phyloP scores from a whole-genome alignment of 2,888 invertebrate genomes.

The Laothoe populi region DNA sequence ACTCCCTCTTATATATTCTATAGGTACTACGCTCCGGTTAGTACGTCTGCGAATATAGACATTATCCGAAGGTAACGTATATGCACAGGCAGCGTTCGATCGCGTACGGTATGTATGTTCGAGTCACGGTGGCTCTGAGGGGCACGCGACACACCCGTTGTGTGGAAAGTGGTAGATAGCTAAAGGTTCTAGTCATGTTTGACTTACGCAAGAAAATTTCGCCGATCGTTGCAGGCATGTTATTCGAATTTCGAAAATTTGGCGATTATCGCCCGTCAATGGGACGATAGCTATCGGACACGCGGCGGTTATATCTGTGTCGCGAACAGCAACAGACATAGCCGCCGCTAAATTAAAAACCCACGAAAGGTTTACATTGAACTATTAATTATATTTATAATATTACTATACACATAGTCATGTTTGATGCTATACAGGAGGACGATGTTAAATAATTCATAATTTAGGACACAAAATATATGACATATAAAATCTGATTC shows the following conservation, averaged over 20 bases:
- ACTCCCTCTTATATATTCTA: slow-evolving; percentile 22
- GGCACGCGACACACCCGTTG: slow-evolving; percentile 1
- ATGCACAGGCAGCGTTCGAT: slow-evolving; percentile 7
- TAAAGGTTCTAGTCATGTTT: not conserved
- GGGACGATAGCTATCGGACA: slow-evolving; percentile 15
- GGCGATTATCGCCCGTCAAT: slow-evolving; percentile 18
- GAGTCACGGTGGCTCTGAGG: not conserved
- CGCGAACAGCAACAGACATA: not conserved
- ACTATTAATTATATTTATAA: not conserved
- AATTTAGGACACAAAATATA: not conserved
- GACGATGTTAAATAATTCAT: not conserved
- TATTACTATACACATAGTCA: slow-evolving; percentile 5
- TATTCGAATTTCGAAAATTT: not conserved
- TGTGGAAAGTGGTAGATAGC: not conserved
- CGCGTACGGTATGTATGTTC: slow-evolving; percentile 25
- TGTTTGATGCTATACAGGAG: not conserved
- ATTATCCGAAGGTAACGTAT: slow-evolving; percentile 24
- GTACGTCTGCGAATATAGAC: slow-evolving; percentile 15
- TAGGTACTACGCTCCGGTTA: slow-evolving; percentile 23
- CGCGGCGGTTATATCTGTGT: not conserved
- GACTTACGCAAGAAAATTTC: not conserved
- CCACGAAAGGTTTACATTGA: not conserved
- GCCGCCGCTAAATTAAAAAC: not conserved
- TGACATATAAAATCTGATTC: not conserved
- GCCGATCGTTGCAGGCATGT: not conserved